phyloP scores from a whole-genome alignment of 2,797 vertebrate species.

The Hozukius guyotensis region DNA sequence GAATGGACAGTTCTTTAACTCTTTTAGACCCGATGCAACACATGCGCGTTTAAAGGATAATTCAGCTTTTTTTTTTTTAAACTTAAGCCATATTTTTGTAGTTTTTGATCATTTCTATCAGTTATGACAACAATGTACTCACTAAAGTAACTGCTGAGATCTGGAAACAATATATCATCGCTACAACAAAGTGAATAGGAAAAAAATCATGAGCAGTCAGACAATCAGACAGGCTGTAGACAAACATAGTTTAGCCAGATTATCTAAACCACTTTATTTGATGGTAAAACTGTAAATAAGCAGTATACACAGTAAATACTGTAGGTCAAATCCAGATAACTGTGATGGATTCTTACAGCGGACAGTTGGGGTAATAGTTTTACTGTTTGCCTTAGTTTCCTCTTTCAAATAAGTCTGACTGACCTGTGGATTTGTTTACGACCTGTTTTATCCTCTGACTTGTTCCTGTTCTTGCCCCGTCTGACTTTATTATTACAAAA shows the following conservation, averaged over 20 bases:
- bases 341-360: neutral
- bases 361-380: neutral
- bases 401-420: neutral
- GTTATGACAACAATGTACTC: neutral
- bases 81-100: neutral
- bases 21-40: too few relatives aligned
- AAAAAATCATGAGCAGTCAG: neutral
- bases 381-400: neutral
- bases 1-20: neutral
- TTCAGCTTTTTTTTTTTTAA: neutral
- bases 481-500: neutral
- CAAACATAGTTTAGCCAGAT: neutral
- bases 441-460: neutral
- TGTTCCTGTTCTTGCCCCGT: neutral
- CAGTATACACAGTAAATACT: neutral
- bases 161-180: neutral
- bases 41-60: neutral
- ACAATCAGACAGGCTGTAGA: neutral
- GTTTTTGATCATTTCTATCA: neutral
- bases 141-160: neutral
- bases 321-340: neutral
- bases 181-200: neutral
- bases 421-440: neutral
- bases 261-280: neutral
- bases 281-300: neutral